Percentiles rank a stretch among this genome's conserved stretches.
Evolutionary conservation across 2,888 invertebrate genomes (phyloP).

Genomic region (Euproctis similis): DNA sequence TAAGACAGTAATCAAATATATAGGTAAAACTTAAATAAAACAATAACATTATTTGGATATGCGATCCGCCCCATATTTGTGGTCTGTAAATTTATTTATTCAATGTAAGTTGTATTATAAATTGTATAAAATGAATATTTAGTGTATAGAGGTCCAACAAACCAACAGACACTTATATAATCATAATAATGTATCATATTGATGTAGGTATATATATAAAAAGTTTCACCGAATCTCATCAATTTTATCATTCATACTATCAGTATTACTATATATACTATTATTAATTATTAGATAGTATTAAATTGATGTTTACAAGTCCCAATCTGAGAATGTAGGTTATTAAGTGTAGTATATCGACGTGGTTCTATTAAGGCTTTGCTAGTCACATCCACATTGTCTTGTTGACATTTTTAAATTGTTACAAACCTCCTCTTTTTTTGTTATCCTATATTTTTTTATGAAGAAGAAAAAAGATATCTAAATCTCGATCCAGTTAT

Average conservation of each 20-base stretch:
- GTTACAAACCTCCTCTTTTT: slow-evolving; percentile 15
- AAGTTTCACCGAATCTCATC: slow-evolving; percentile 23
- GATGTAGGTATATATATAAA: slow-evolving; percentile 18
- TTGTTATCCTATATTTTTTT: slow-evolving; percentile 19
- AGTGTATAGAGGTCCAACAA: slow-evolving; percentile 40
- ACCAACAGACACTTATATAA: slow-evolving; percentile 17
- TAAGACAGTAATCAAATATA: too few species aligned
- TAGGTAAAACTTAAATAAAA: too few species aligned
- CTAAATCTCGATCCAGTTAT: slow-evolving; percentile 14
- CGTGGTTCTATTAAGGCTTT: slow-evolving; percentile 21
- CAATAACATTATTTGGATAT: too few species aligned
- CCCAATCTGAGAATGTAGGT: slow-evolving; percentile 59
- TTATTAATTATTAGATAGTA: slow-evolving; percentile 28
- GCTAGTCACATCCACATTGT: slow-evolving; percentile 21
- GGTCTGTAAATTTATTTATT: too few species aligned
- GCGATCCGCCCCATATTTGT: too few species aligned
- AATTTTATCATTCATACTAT: slow-evolving; percentile 22
- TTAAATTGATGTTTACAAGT: slow-evolving; percentile 41
- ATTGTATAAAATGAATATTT: slow-evolving; percentile 22
- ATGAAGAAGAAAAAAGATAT: too few species aligned
- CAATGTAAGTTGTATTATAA: too few species aligned
- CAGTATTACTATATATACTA: slow-evolving; percentile 41
- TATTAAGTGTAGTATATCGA: slow-evolving; percentile 21
- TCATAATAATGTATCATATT: slow-evolving; percentile 21
- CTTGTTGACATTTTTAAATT: too few species aligned